Conservation (phyloP, 2,797 vertebrate genomes). For the Mormyrus hasselquistii region DNA sequence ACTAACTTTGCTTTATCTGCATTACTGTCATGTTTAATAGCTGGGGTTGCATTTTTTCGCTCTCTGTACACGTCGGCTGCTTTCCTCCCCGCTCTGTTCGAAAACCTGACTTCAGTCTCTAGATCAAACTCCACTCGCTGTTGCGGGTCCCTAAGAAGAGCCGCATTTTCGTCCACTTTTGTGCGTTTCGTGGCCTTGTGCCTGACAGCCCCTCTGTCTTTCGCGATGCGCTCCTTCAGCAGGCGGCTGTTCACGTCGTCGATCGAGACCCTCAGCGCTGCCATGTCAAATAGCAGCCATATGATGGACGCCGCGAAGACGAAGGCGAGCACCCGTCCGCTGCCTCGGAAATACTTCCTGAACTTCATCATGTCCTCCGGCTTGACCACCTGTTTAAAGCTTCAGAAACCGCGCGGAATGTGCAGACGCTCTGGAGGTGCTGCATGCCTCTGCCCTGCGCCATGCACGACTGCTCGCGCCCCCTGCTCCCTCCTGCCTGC, state of each 20-base stretch:
- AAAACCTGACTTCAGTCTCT: constrained; percentile 15
- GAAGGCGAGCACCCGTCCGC: constrained; percentile 76
- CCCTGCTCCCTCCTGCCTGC: constrained; percentile 46
- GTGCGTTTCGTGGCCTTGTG: constrained; percentile 30
- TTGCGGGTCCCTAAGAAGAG: constrained; percentile 45
- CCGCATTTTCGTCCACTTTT: constrained; percentile 14
- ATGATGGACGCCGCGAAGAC: constrained; percentile 82
- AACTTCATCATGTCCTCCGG: constrained; percentile 50
- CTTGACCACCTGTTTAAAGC: not conserved
- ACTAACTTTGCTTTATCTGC: not conserved
- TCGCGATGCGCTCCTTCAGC: constrained; percentile 54
- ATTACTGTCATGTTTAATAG: constrained; percentile 8
- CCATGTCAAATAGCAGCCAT: constrained; percentile 93
- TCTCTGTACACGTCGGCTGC: constrained; percentile 22
- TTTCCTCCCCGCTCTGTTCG: constrained; percentile 14
- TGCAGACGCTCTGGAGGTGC: constrained; percentile 19
- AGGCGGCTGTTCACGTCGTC: constrained; percentile 64
- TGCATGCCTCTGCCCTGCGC: not conserved
- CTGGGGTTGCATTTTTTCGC: constrained; percentile 31
- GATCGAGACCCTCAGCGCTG: constrained; percentile 78
- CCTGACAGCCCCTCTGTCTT: constrained; percentile 43
- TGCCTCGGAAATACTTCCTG: constrained; percentile 77
- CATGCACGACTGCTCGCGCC: not conserved
- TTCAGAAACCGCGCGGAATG: not conserved
- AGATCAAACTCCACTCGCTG: constrained; percentile 34